A percentile compares a stretch with the other conserved stretches of the same genome.
Evolutionary conservation across 1,140 invertebrate genomes (phyloP).

Genomic region (Drosophila auraria): DNA sequence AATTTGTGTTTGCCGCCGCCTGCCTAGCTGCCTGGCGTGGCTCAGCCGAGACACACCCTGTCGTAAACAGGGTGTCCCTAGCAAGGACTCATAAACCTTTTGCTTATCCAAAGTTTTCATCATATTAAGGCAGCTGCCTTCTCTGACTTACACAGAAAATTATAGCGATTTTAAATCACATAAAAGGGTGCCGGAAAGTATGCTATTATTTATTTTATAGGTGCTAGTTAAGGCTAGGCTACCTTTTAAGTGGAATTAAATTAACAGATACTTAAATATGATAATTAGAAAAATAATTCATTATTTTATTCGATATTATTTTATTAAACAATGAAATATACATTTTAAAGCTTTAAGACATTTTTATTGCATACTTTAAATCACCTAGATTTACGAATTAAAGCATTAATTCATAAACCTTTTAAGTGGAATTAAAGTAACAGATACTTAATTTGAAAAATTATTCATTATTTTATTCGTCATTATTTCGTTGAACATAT

Average conservation of each 20-base stretch:
- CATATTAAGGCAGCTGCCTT: background rate
- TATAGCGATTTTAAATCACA: background rate
- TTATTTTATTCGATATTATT: background rate
- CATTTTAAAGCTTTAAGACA: too few species aligned
- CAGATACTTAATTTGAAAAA: too few species aligned
- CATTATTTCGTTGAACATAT: too few species aligned
- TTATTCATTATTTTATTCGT: too few species aligned
- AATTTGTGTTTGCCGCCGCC: slow-evolving; percentile 22
- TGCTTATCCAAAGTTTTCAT: background rate
- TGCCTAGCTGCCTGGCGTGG: background rate
- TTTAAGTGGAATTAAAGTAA: too few species aligned
- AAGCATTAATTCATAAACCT: too few species aligned
- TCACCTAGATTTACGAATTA: too few species aligned
- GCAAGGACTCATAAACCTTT: slow-evolving; percentile 7
- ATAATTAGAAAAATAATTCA: too few species aligned
- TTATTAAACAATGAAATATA: background rate
- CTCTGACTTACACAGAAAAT: background rate
- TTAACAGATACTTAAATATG: background rate
- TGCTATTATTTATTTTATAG: background rate
- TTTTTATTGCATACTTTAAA: too few species aligned
- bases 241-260: background rate
- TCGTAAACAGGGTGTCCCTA: slow-evolving; percentile 27
- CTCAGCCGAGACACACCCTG: slow-evolving; percentile 36
- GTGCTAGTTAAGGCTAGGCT: background rate
- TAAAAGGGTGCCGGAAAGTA: background rate